A percentile compares a stretch with the other conserved stretches of the same genome.
phyloP scores from a whole-genome alignment of 2,113 vertebrate genomes.

The Ursus arctos region DNA sequence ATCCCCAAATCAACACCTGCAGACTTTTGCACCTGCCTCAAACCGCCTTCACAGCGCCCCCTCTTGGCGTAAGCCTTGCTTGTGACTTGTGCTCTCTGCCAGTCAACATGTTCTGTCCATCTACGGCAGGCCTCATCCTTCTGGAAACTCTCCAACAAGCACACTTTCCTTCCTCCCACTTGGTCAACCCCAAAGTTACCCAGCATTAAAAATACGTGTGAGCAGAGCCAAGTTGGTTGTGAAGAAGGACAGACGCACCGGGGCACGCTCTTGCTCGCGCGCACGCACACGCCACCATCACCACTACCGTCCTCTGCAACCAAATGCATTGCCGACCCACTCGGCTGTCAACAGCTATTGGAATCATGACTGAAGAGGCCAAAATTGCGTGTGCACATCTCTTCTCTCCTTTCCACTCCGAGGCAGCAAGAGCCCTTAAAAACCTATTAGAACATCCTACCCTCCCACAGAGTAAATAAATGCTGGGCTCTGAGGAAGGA shows the following conservation, averaged over 20 bases:
- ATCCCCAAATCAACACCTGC: not conserved
- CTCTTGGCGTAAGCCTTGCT: not conserved
- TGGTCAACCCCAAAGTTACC: not conserved
- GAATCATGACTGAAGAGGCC: slow-evolving; percentile 72
- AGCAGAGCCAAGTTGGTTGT: not conserved
- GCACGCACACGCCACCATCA: not conserved
- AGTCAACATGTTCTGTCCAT: not conserved
- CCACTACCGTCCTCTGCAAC: slow-evolving; percentile 14
- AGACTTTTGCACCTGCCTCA: not conserved
- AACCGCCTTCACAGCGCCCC: not conserved
- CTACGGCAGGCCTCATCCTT: not conserved
- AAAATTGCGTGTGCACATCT: slow-evolving; percentile 59
- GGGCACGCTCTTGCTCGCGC: too few species aligned
- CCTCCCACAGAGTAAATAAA: slow-evolving; percentile 58
- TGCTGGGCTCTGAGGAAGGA: slow-evolving; percentile 15
- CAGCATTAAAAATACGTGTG: not conserved
- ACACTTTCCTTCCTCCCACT: slow-evolving; percentile 8
- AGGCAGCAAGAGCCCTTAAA: slow-evolving; percentile 46
- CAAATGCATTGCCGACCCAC: slow-evolving; percentile 27
- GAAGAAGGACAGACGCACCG: not conserved
- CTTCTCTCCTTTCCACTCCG: not conserved
- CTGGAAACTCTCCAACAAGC: slow-evolving; percentile 17
- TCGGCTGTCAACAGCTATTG: slow-evolving; percentile 66
- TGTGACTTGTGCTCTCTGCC: not conserved
- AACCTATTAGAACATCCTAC: slow-evolving; percentile 43